phyloP scores from a whole-genome alignment of 2,113 vertebrate species.

The Montifringilla adamsi region DNA sequence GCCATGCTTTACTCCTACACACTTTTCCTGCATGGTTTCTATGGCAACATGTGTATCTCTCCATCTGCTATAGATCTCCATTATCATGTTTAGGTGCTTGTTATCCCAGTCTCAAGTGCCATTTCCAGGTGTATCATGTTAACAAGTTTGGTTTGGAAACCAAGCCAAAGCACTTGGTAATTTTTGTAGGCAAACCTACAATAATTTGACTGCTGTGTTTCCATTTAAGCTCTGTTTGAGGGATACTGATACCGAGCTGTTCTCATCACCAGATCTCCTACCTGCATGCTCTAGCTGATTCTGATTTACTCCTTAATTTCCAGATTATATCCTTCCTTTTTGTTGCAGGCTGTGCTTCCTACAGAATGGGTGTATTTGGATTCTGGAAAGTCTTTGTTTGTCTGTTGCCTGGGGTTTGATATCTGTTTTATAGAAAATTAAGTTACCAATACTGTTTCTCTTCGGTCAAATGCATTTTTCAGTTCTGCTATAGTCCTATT shows the following conservation, averaged over 20 bases:
- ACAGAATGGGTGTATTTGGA: neutral
- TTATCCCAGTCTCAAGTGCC: neutral
- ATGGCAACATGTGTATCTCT: conserved; percentile 40
- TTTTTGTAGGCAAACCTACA: neutral
- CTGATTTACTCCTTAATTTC: neutral
- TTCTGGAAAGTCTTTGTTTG: neutral
- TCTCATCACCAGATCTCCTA: neutral
- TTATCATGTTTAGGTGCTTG: conserved; percentile 5
- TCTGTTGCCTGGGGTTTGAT: neutral
- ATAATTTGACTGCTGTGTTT: neutral
- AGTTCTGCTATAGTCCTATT: neutral
- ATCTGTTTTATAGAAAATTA: neutral
- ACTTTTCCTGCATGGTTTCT: conserved; percentile 36
- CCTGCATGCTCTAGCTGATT: neutral
- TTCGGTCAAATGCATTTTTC: neutral
- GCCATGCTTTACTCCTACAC: conserved; percentile 30
- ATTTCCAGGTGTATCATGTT: neutral
- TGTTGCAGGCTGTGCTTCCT: neutral
- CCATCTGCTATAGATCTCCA: conserved; percentile 23
- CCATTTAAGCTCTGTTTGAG: neutral
- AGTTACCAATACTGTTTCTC: neutral
- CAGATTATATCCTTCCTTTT: neutral
- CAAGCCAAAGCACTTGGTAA: neutral
- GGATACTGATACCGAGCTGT: neutral
- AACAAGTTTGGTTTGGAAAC: neutral